A percentile compares a stretch with the other conserved stretches of the same genome.
Conservation (phyloP, 53 echinoderm and acorn worm species). For the Luidia sarsii region DNA sequence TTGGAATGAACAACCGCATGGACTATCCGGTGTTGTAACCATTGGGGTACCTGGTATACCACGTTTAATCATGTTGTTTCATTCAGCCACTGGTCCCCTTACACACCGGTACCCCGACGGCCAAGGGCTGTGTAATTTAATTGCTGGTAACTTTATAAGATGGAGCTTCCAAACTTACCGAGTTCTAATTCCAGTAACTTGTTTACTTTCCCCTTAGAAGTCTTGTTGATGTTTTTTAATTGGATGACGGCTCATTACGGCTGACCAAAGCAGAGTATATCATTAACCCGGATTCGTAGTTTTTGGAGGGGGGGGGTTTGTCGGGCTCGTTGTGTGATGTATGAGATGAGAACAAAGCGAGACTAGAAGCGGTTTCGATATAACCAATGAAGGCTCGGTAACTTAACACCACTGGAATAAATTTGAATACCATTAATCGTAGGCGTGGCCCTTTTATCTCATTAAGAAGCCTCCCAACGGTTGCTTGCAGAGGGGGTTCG, state of each 20-base stretch:
- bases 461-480: no score
- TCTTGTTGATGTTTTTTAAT: conserved; percentile 20
- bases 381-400: background rate
- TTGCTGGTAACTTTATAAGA: conserved; percentile 55
- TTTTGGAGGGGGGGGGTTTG: no score
- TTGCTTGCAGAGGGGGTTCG: no score
- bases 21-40: conserved; percentile 12
- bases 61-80: conserved; percentile 37
- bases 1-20: conserved; percentile 6
- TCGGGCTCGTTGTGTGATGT: no score
- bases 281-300: conserved; percentile 14
- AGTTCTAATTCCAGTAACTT: conserved; percentile 16
- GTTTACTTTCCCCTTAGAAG: background rate
- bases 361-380: no score
- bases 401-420: background rate
- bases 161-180: background rate
- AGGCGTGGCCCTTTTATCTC: no score
- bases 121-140: conserved; percentile 37
- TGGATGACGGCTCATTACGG: conserved; percentile 45
- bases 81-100: background rate
- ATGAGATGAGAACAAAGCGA: no score
- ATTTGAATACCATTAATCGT: no score
- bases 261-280: background rate
- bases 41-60: background rate
- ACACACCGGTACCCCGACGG: conserved; percentile 1